Base-by-base conservation (phyloP, 2,797 vertebrate species). In the Typhlichthys eigenmanni region DNA sequence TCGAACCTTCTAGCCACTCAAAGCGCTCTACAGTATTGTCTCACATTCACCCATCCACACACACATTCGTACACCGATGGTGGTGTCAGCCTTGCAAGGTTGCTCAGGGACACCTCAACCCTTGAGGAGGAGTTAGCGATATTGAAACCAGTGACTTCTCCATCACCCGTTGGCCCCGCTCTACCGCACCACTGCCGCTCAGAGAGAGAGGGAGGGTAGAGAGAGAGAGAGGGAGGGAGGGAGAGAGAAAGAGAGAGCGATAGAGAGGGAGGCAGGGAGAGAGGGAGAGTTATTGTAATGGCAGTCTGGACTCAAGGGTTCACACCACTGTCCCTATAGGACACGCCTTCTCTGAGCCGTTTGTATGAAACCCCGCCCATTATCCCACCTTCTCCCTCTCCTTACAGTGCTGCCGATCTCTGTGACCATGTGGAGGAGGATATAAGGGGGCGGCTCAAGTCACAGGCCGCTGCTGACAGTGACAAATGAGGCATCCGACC, bases 401-500 rank as follows among this genome's bases (percentile, higher is more conserved):
- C 48, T 34, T 53, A 29, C 50, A 53, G 13, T 12, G 8, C 46
- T 1, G 17, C 53, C 64, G 75, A 84, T 83, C 81, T 78, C 75
- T 65, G n/a, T 64, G 56, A 81, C 74, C 86, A 86, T 84, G 86
- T 85, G 80, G 78, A 64, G 77, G 71, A 14, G 87, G 24, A 29
- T 4, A 88, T 83, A 85, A 87, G 68, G 68, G 68, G 16, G 50
- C 69, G 68, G 57, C 82, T 69, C 72, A 76, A 64, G 71, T 57
- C 68, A 70, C 69, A 9, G 50, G 62, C 75, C 69, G 13, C 29
- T 2, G 66, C 66, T 87, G 91, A 91, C 88, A 91, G 78, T 92
- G 91, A 93, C 86, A 85, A 91, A 93, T 79, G 89, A 92, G 84
- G 71, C 63, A 50, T 85, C 79, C 77, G 24, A 77, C 78, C 85